Evolutionary conservation across 2,797 vertebrate species (phyloP).

Genomic region (Sebastes melanostomus): DNA sequence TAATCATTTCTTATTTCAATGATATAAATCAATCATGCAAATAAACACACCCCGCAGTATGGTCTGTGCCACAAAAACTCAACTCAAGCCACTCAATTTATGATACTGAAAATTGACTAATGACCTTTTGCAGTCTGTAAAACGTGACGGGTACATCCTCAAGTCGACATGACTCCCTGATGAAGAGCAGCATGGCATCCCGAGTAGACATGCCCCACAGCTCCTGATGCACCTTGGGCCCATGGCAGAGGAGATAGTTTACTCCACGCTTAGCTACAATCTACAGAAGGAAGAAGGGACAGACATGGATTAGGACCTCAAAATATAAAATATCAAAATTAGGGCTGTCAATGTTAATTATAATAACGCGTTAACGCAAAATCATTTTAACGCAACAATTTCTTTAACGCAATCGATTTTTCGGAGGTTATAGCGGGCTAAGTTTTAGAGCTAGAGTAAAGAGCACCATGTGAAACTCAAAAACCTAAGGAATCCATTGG

Average conservation of each 20-base stretch:
- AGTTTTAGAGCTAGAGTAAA: too few species aligned
- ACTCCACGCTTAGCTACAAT: slow-evolving; percentile 89
- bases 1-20: neutral
- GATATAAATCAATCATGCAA: neutral
- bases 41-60: neutral
- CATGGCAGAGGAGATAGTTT: slow-evolving; percentile 88
- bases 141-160: slow-evolving; percentile 94
- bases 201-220: slow-evolving; percentile 85
- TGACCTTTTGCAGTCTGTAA: slow-evolving; percentile 92
- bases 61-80: neutral
- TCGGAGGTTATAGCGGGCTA: too few species aligned
- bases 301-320: neutral
- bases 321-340: neutral
- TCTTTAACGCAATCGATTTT: too few species aligned
- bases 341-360: too few species aligned
- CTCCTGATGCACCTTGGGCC: slow-evolving; percentile 89
- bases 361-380: too few species aligned
- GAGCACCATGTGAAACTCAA: too few species aligned
- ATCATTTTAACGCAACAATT: too few species aligned
- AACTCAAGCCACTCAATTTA: neutral
- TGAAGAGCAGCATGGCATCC: slow-evolving; percentile 87
- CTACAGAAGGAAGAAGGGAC: slow-evolving; percentile 60
- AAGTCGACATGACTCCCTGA: slow-evolving; percentile 88
- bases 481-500: too few species aligned
- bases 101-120: slow-evolving; percentile 42